phyloP scores from a whole-genome alignment of 2,888 invertebrate genomes.

The Tiliacea citrago region DNA sequence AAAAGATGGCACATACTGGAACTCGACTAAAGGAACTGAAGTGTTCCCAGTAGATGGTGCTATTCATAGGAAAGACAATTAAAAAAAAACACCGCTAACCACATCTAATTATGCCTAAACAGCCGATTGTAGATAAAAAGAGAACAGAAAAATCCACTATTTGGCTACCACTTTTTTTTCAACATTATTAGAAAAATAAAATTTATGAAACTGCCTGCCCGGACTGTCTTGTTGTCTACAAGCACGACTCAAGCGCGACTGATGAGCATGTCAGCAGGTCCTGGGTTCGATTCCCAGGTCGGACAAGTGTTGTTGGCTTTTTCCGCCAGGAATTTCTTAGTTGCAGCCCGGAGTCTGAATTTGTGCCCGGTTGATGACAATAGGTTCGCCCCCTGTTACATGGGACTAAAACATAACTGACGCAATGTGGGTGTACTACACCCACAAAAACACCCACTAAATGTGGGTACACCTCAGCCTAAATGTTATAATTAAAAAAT shows the following conservation, averaged over 20 bases:
- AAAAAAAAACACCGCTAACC: neutral
- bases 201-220: neutral
- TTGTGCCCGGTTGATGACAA: too few species aligned
- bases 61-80: neutral
- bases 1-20: neutral
- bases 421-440: too few species aligned
- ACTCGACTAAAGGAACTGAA: neutral
- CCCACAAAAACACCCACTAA: too few species aligned
- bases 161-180: too few species aligned
- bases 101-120: neutral
- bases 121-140: neutral
- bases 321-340: neutral
- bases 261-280: neutral
- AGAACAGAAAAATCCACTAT: too few species aligned
- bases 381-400: too few species aligned
- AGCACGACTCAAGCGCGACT: neutral
- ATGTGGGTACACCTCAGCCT: too few species aligned
- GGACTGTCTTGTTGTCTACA: neutral
- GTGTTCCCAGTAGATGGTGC: neutral
- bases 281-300: neutral
- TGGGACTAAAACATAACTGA: too few species aligned
- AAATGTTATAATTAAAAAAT: too few species aligned
- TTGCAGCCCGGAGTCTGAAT: too few species aligned
- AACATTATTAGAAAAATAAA: neutral
- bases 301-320: neutral